Evolutionary conservation across 2,113 vertebrate species (phyloP), one percentile per base, ranked within the genome.

Genomic region (Leucosticte australis): DNA sequence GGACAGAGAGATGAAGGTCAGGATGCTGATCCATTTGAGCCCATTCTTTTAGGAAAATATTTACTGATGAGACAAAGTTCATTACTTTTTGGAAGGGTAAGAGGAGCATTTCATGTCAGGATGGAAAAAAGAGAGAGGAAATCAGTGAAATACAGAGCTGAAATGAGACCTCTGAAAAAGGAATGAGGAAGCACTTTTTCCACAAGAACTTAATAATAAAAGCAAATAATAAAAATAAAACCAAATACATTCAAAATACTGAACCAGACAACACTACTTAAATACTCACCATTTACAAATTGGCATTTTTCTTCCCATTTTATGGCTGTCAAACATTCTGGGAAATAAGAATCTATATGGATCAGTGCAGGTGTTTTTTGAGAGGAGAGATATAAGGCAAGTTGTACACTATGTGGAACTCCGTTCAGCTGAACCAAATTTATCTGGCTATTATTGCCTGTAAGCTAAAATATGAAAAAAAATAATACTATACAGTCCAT

Each of bases 381-480:
- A 57, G 37, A 33, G 80, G 13, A 90, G 22, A 91, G 20, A 65
- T 59, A 33, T 37, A 95, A 52, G 18, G 21, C 8, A 96, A 44
- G 24, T 53, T 82, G 85, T 50, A 67, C 39, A 87, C 75, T 64
- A 13, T 59, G n/a, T 33, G 92, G 76, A 92, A 92, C 68, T 79
- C 62, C 91, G 49, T 87, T 94, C 23, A 2, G 80, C 68, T 93
- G 71, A 96, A 60, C 74, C 46, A 96, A 84, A 83, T 74, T 95
- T 95, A 87, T 69, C 62, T 86, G 92, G 55, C 41, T 87, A 62
- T 52, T 76, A 89, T 73, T 96, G 80, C 60, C 50, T 90, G 79
- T 94, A 94, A 96, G 83, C 42, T 41, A 64, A 85, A 97, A 90
- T 47, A 82, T 50, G 55, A 78, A 80, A 73, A 94, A 92, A 97